Conservation (phyloP, 1,140 invertebrate genomes). For the Cydia pomonella region DNA sequence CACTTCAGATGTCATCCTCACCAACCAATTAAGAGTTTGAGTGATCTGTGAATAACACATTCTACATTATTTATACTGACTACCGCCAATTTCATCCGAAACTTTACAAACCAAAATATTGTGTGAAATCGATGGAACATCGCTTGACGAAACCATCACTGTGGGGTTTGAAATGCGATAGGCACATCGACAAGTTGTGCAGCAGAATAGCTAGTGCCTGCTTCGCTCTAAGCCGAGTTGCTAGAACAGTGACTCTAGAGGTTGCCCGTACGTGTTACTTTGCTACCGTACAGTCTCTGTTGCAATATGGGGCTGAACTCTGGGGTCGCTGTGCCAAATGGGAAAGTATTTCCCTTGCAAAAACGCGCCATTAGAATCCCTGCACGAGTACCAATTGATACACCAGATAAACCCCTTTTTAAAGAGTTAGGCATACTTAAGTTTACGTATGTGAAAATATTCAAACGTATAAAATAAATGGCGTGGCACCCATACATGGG, state of each 20-base stretch:
- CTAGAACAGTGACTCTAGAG: neutral
- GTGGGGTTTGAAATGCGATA: neutral
- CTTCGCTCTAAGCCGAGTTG: conserved; percentile 1
- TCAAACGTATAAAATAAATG: neutral
- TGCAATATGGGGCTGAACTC: conserved; percentile 8
- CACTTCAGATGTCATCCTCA: conserved; percentile 97
- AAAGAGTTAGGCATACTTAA: conserved; percentile 2
- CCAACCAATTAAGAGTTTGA: conserved; percentile 97
- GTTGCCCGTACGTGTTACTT: conserved; percentile 2
- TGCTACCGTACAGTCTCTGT: neutral
- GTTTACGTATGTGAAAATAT: neutral
- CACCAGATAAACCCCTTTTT: neutral
- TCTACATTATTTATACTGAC: neutral
- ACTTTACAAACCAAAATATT: too few species aligned
- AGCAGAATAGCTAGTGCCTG: neutral
- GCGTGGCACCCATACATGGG: too few species aligned
- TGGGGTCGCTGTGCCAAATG: neutral
- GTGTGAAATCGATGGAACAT: neutral
- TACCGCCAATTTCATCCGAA: too few species aligned
- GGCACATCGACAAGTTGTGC: neutral
- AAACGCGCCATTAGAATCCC: neutral
- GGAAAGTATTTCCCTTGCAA: neutral
- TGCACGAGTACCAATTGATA: neutral
- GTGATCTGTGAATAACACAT: conserved; percentile 84
- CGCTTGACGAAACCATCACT: neutral